Conservation (phyloP, 2,888 invertebrate species). For the Anticlea derivata region DNA sequence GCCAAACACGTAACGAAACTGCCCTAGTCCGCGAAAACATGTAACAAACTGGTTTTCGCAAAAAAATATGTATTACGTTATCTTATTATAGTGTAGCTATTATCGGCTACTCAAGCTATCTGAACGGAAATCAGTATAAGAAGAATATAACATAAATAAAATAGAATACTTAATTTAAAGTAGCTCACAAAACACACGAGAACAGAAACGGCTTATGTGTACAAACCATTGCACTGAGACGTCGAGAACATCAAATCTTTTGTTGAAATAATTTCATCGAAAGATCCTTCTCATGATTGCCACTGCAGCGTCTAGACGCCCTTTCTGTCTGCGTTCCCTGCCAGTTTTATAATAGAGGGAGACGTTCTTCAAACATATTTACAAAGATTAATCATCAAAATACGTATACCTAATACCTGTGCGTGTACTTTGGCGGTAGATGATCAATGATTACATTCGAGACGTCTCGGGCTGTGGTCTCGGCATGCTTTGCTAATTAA, state of each 20-base stretch:
- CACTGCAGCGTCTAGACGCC: slow-evolving; percentile 16
- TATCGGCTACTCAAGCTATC: no score
- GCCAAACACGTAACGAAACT: slow-evolving; percentile 36
- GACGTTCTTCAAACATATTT: slow-evolving; percentile 27
- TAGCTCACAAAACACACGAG: no score
- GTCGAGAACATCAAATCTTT: slow-evolving; percentile 5
- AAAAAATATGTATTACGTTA: no score
- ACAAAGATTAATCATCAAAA: slow-evolving; percentile 38
- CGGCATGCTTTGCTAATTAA: slow-evolving; percentile 55
- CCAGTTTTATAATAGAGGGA: slow-evolving; percentile 20
- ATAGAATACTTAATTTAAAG: no score
- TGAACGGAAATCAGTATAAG: no score
- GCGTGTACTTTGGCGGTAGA: slow-evolving; percentile 47
- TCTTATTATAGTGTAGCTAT: no score
- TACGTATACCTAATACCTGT: slow-evolving; percentile 33
- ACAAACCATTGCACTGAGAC: slow-evolving; percentile 4
- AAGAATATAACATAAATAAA: no score
- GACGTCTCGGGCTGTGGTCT: slow-evolving; percentile 40
- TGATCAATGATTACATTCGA: slow-evolving; percentile 54
- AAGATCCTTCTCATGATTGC: slow-evolving; percentile 7
- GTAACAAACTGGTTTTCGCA: not conserved
- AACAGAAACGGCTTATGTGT: not conserved
- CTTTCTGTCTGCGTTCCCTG: slow-evolving; percentile 18
- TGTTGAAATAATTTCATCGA: slow-evolving; percentile 13
- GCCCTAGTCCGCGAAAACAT: slow-evolving; percentile 37